A percentile compares a stretch with the other conserved stretches of the same genome.
phyloP scores from a whole-genome alignment of 2,113 vertebrate genomes.

The Rafetus swinhoei region DNA sequence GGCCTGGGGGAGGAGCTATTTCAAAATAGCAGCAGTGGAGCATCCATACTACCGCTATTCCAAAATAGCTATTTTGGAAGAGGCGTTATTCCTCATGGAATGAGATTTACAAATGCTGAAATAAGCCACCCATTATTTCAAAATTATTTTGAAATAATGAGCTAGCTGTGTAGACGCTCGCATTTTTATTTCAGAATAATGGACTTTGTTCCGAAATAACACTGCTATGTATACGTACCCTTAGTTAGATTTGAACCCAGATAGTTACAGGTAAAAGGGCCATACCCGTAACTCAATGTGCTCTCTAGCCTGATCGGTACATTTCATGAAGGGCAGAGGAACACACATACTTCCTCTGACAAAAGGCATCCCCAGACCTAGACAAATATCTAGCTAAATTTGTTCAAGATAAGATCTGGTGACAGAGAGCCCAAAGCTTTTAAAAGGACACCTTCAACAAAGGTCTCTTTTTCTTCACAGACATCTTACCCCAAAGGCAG shows the following conservation, averaged over 20 bases:
- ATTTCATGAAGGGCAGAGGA: neutral
- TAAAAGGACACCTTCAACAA: constrained; percentile 4
- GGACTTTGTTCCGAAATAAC: too few species aligned
- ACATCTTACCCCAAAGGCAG: neutral
- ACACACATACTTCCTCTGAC: neutral
- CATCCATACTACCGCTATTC: too few species aligned
- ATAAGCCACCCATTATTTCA: too few species aligned
- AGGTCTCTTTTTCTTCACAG: constrained; percentile 25
- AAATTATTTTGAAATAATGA: too few species aligned
- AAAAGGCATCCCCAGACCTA: neutral
- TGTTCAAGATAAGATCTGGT: neutral
- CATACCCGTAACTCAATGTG: neutral
- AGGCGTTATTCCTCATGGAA: too few species aligned
- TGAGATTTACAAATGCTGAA: too few species aligned
- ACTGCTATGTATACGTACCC: too few species aligned
- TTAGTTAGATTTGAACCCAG: neutral
- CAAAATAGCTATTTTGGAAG: too few species aligned
- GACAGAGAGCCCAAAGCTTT: neutral
- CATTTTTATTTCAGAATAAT: too few species aligned
- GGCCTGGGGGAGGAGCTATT: too few species aligned
- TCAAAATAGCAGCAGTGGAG: too few species aligned
- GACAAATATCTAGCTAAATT: neutral
- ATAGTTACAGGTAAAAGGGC: rapidly evolving
- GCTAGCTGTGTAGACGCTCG: too few species aligned
- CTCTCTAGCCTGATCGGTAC: neutral